Evolutionary conservation across 23 tunicate genomes (phyloP), one percentile per base, ranked within the genome.

Genomic region (Halocynthia roretzi): DNA sequence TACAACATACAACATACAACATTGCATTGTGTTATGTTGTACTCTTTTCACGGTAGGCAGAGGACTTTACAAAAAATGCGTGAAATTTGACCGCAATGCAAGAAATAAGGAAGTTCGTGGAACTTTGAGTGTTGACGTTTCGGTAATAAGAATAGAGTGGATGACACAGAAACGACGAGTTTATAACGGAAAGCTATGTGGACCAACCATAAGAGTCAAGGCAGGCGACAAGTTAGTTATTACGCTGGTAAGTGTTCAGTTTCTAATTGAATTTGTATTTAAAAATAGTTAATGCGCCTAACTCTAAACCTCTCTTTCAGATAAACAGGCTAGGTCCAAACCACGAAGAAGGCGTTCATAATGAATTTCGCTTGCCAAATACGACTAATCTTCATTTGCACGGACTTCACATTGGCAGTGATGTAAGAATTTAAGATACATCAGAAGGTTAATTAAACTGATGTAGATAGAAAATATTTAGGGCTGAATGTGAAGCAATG

Each of bases 131-230:
- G 76, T 71, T 52, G 76, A 71, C 50, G 50, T 71, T 52, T 53
- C 76, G 48, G 56, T 4, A 50, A 71, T 71, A 50, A 22, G 10
- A 22, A 50, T 50, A 17, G 76, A 71, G 19, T 71, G 76, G 76
- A 10, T 71, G 58, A 71, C 10, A 10, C 17, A 44, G 50, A 71
- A 71, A 52, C 55, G 76, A n/a, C 48, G 76, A 71, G 76, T 71
- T 9, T 71, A 71, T 49, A 71, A 71, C 76, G 76, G 76, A 71
- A 71, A 6, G 10, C 5, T 52, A 1, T 50, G 56, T 4, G 76
- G 76, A 50, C 76, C 76, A 10, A 71, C 76, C 23, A 71, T 71
- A 10, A 40, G 19, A 50, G 58, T 71, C 9, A 71, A 71, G 50
- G 22, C 56, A 9, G 76, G 76, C 48, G 76, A 71, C 56, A 50